phyloP scores from a whole-genome alignment of 2,888 invertebrate genomes.

The Habrosyne pyritoides region DNA sequence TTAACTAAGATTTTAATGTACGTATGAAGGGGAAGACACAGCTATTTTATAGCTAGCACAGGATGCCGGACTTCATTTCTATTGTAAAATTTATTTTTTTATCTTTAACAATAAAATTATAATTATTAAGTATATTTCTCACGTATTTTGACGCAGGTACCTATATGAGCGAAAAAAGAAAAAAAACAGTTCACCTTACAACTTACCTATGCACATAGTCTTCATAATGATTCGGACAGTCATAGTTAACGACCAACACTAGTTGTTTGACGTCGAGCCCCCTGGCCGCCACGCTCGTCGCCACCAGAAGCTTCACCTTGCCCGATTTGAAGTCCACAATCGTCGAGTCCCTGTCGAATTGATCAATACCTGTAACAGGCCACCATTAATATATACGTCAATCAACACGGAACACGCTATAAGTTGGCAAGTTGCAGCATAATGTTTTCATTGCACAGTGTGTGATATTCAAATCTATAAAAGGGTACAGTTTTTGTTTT shows the following conservation, averaged over 20 bases:
- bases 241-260: constrained; percentile 98
- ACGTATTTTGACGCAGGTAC: too few species aligned
- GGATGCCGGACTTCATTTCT: too few species aligned
- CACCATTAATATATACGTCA: constrained; percentile 70
- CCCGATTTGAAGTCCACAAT: constrained; percentile 99
- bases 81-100: too few species aligned
- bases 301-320: constrained; percentile 95
- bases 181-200: too few species aligned
- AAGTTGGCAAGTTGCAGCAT: constrained; percentile 36
- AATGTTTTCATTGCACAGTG: constrained; percentile 14
- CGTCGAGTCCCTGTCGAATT: constrained; percentile 99
- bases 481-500: too few species aligned
- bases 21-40: too few species aligned
- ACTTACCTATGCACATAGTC: constrained; percentile 96
- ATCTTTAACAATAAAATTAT: too few species aligned
- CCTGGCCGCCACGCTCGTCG: constrained; percentile 98
- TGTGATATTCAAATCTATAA: too few species aligned
- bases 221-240: constrained; percentile 99
- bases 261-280: constrained; percentile 99
- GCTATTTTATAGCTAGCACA: too few species aligned
- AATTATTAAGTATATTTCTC: too few species aligned
- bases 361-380: constrained; percentile 93
- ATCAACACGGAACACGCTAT: constrained; percentile 31
- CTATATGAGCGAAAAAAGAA: too few species aligned
- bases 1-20: too few species aligned